Evolutionary conservation across 2,888 invertebrate species (phyloP).

Genomic region (Automeris io): DNA sequence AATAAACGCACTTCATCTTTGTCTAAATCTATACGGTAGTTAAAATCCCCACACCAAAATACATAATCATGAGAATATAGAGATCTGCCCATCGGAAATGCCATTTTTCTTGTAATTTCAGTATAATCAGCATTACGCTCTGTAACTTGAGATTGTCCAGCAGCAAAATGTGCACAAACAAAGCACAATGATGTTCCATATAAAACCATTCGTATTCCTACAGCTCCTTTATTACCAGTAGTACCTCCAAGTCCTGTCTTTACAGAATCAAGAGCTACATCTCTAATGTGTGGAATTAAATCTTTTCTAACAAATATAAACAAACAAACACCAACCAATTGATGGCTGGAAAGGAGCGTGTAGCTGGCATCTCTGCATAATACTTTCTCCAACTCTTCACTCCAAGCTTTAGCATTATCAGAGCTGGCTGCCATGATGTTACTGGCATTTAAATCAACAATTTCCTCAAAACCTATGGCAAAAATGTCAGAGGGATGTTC

Average conservation of each 20-base stretch:
- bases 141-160: slow-evolving; percentile 96
- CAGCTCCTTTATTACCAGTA: slow-evolving; percentile 98
- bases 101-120: slow-evolving; percentile 94
- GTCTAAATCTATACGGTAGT: slow-evolving; percentile 97
- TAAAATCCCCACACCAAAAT: slow-evolving; percentile 99
- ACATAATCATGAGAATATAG: slow-evolving; percentile 97
- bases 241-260: slow-evolving; percentile 99
- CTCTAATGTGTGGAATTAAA: slow-evolving; percentile 91
- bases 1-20: slow-evolving; percentile 94
- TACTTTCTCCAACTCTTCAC: slow-evolving; percentile 94
- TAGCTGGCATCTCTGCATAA: slow-evolving; percentile 92
- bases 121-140: slow-evolving; percentile 98
- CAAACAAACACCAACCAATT: slow-evolving; percentile 97
- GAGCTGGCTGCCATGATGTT: slow-evolving; percentile 97
- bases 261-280: slow-evolving; percentile 96
- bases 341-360: slow-evolving; percentile 93
- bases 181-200: slow-evolving; percentile 97
- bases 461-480: slow-evolving; percentile 99
- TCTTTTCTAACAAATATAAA: slow-evolving; percentile 95
- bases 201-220: slow-evolving; percentile 93
- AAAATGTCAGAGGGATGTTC: slow-evolving; percentile 91
- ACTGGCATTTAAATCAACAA: slow-evolving; percentile 98
- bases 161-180: slow-evolving; percentile 99
- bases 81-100: slow-evolving; percentile 94
- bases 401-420: slow-evolving; percentile 96